A percentile compares a stretch with the other conserved stretches of the same genome.
phyloP scores from a whole-genome alignment of 2,113 vertebrate species.

The Maccullochella peelii region DNA sequence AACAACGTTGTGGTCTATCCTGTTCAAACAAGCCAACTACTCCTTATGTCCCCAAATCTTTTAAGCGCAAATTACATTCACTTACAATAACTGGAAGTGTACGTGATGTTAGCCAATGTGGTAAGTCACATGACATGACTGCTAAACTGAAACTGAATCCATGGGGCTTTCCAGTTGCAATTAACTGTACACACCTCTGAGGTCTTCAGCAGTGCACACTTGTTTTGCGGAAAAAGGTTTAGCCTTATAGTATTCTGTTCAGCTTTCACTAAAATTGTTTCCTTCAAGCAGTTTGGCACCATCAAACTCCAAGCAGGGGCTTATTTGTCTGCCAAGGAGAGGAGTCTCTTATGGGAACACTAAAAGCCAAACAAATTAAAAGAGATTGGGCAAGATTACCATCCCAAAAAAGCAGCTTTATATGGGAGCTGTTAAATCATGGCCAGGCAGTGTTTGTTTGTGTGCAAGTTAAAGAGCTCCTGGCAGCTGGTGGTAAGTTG shows the following conservation, averaged over 20 bases:
- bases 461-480: constrained; percentile 51
- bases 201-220: constrained; percentile 8
- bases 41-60: constrained; percentile 9
- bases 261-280: constrained; percentile 49
- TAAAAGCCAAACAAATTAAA: constrained; percentile 73
- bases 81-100: constrained; percentile 35
- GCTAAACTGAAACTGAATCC: constrained; percentile 64
- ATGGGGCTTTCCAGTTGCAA: constrained; percentile 37
- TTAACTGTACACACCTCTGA: neutral
- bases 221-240: constrained; percentile 49
- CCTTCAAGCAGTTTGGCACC: constrained; percentile 58
- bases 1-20: neutral
- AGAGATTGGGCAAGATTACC: constrained; percentile 61
- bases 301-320: constrained; percentile 32
- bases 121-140: constrained; percentile 47
- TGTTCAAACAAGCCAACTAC: constrained; percentile 18
- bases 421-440: constrained; percentile 53
- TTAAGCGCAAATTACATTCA: neutral
- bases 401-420: constrained; percentile 52
- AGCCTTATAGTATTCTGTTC: constrained; percentile 13
- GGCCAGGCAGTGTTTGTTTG: constrained; percentile 52
- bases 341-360: constrained; percentile 57
- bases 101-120: neutral
- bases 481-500: constrained; percentile 44
- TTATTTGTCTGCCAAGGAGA: constrained; percentile 65